Base-by-base conservation (phyloP, 2,888 invertebrate genomes). In the Cryptocephalus moraei region DNA sequence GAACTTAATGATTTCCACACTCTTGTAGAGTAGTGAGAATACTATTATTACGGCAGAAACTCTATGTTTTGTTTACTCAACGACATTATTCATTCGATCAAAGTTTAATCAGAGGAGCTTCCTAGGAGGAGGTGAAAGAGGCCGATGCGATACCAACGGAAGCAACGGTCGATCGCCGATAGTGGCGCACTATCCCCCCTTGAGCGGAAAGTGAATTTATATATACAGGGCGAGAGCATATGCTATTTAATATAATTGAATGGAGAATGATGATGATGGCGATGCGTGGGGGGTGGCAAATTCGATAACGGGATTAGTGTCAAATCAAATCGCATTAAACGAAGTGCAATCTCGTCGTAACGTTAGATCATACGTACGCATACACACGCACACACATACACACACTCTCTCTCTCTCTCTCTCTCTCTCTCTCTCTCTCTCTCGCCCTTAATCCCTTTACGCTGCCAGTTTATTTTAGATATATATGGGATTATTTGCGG, bases 261-360 rank as follows among this genome's bases (percentile, higher is more conserved):
- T 69, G 66, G 63, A 58, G 61, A 62, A 64, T 66, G 65, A 65
- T 66, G 68, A 22, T 22, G 22, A 22, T 22, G 22, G 22, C 22
- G 22, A 22, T 22, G 22, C 22, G 22, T 65, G 70, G 68, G 62
- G 71, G 71, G 70, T 71, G 71, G 69, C 68, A 64, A 63, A 68
- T 66, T 68, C 70, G 72, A 72, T 72, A 72, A 72, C 67, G 66
- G 70, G 72, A 72, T 72, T 72, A 72, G 68, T 70, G 71, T 71
- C 71, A 71, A 71, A 72, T 72, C 72, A 70, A 71, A 72, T 71
- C 70, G 70, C 61, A 71, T 71, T 71, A 72, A 65, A 65, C 60
- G 62, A 58, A 58, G 62, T 67, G 66, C 68, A 69, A 68, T 70
- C 67, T 62, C 64, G 63, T 59, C 62, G 66, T 64, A 64, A 61